Evolutionary conservation across 2,797 vertebrate species (phyloP), one percentile per base, ranked within the genome.

Genomic region (Chelmon rostratus): DNA sequence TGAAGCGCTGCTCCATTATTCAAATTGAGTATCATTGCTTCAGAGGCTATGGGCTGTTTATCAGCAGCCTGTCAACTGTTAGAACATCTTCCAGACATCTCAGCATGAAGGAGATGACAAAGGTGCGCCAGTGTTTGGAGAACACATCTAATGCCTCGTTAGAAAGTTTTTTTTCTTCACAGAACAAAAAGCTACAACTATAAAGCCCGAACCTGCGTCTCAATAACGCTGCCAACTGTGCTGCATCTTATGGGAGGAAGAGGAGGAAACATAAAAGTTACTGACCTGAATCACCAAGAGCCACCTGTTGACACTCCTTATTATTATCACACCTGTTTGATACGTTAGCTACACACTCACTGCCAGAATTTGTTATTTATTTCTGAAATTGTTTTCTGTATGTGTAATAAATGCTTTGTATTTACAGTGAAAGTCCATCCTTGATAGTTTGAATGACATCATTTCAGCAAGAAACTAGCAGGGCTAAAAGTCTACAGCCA

Each of bases 21-120:
- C 87, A 92, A 91, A 91, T 88, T 86, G 84, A 92, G 88, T 89
- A 88, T 87, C 76, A 83, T 82, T 76, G 88, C 89, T 82, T 88
- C 82, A 82, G 76, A 84, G 81, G 79, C 85, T 73, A 85, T 23
- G 63, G 83, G 81, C 83, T 84, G 90, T 90, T 93, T 84, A 92
- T 91, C 90, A 83, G 87, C 35, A 67, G 89, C 74, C 82, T 83
- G 83, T 88, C 85, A 81, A 81, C 86, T 42, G 78, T 73, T 85
- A 31, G 70, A 87, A 78, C 82, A 76, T 91, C 87, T 74, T 76
- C 38, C 64, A 88, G 67, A 78, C 77, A 67, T 81, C 77, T 82
- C 64, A 63, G 74, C 67, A 40, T 44, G 70, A 76, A 52, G 69
- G 47, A 68, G 72, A 72, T 25, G 75, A 81, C 78, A 46, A 76